These are phyloP conservation scores for Phycodurus eques DNA, from an alignment of 2,113 vertebrate genomes.

Conservation along the genomic window DNA sequence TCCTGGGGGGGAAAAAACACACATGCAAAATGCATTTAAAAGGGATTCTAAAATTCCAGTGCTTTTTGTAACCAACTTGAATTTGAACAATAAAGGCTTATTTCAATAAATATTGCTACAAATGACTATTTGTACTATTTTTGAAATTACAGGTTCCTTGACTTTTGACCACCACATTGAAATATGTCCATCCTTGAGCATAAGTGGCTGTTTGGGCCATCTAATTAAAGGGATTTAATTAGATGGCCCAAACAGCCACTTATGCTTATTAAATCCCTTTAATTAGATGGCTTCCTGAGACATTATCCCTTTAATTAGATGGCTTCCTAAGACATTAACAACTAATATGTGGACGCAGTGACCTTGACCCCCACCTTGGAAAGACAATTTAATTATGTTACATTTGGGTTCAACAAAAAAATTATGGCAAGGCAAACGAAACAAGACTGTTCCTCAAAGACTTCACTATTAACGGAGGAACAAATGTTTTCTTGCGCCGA, in stretches of 20 bases:
- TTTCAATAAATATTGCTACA: too few relatives aligned
- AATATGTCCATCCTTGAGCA: neutral
- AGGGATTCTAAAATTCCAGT: neutral
- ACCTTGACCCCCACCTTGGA: neutral
- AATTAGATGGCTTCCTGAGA: too few relatives aligned
- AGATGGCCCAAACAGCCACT: too few relatives aligned
- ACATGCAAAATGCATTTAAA: neutral
- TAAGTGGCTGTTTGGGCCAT: neutral
- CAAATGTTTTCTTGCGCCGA: neutral
- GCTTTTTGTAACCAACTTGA: too few relatives aligned
- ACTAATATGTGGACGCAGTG: neutral
- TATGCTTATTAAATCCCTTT: too few relatives aligned
- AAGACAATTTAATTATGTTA: neutral
- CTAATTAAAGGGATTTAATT: too few relatives aligned
- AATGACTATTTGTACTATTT: neutral
- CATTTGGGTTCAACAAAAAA: neutral
- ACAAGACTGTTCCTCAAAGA: neutral
- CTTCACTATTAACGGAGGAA: neutral
- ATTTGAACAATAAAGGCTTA: too few relatives aligned
- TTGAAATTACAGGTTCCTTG: neutral
- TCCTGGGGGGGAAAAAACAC: conserved; percentile 66
- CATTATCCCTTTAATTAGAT: too few relatives aligned
- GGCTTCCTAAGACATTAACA: neutral
- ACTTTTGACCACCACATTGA: neutral
- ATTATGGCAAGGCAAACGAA: neutral